Evolutionary conservation across 2,113 vertebrate species (phyloP), one percentile per base, ranked within the genome.

Genomic region (Sturnira hondurensis): DNA sequence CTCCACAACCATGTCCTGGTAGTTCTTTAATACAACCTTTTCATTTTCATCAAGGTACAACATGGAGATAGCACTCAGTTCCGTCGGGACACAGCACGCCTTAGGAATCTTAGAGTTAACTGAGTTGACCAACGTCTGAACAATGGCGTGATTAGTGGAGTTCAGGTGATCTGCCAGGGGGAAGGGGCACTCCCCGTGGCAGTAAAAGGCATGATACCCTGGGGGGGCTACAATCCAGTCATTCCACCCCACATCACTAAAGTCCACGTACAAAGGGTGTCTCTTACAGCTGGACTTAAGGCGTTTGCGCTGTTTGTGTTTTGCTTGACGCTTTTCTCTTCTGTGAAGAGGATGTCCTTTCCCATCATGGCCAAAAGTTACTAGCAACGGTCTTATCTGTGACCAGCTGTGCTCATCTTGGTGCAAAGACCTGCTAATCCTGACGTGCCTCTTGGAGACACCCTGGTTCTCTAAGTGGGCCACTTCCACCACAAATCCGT

Each of bases 1-100:
- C 98, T 99, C 99, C 97, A 99, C 99, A 97, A 99, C 99, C 99
- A 99, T 99, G 98, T 99, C 99, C 98, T 99, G 99, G 97, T 99
- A 99, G 98, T 99, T 99, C 99, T 99, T 99, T 97, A 99, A 98
- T 95, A 99, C 99, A 38, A 99, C 99, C 98, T 99, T 99, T 98
- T 99, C 99, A 12, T 99, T 99, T 95, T 99, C 99, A 3, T 99
- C 99, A 98, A 99, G 98, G 98, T 99, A 99, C 88, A 99, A 99
- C 98, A 99, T 99, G 73, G 99, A 99, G 97, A 99, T 99, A 81
- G 99, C 99, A 97, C 99, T 99, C 97, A 99, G 99, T 97, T 99
- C 99, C 43, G 99, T 99, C 71, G 99, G 99, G 96, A 99, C 99
- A 76, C 99, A 99, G 98, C 99, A 99, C 12, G 99, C 99, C 98